Evolutionary conservation across 2,113 vertebrate genomes (phyloP).

Genomic region (Pardalotus punctatus): DNA sequence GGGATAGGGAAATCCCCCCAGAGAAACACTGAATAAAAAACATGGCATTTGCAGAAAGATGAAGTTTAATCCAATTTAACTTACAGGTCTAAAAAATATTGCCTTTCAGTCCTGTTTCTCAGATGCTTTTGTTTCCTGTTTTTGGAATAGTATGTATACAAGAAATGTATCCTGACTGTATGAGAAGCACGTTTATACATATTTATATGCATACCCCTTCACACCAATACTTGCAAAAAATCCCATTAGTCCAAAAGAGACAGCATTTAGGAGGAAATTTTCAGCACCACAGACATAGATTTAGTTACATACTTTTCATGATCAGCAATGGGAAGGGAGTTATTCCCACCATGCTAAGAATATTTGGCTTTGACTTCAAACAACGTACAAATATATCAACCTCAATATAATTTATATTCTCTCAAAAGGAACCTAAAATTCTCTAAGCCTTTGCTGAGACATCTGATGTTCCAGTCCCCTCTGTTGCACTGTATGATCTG

Average conservation of each 20-base stretch:
- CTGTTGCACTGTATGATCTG: background rate
- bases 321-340: background rate
- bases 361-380: constrained; percentile 49
- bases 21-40: constrained; percentile 48
- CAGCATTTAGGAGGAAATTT: constrained; percentile 18
- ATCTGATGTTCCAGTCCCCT: constrained; percentile 36
- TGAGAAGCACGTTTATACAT: background rate
- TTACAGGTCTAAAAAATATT: background rate
- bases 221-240: background rate
- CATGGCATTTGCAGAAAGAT: constrained; percentile 36
- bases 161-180: background rate
- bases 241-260: constrained; percentile 2
- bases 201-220: constrained; percentile 21
- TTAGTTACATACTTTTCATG: background rate
- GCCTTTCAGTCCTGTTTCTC: background rate
- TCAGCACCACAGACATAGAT: constrained; percentile 2
- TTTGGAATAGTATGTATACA: background rate
- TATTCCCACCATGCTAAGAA: background rate
- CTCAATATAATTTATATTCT: constrained; percentile 45
- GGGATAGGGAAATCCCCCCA: background rate
- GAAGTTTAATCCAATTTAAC: constrained; percentile 46
- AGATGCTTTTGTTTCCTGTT: background rate
- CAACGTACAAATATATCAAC: background rate
- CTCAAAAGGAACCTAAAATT: constrained; percentile 52
- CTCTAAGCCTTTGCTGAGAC: constrained; percentile 35